A percentile compares a stretch with the other conserved stretches of the same genome.
These are phyloP conservation scores for Alectoris magna DNA, from an alignment of 2,797 vertebrate species.

Conservation along the genomic window DNA sequence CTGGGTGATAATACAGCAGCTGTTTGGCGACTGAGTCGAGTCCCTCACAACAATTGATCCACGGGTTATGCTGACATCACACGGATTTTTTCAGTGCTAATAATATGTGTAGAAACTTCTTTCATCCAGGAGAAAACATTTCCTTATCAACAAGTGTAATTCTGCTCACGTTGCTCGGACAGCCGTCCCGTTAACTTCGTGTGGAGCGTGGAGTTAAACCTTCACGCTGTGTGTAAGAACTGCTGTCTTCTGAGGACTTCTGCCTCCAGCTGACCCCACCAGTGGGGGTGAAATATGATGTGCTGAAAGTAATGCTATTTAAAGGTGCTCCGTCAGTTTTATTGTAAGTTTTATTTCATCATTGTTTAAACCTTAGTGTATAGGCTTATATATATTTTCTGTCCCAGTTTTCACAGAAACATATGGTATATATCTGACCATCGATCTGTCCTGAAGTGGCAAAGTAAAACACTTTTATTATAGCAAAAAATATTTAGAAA, in stretches of 20 bases:
- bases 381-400: slow-evolving; percentile 50
- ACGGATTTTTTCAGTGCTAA: not conserved
- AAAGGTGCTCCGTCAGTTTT: slow-evolving; percentile 13
- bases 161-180: not conserved
- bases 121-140: not conserved
- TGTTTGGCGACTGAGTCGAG: not conserved
- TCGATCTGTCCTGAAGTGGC: slow-evolving; percentile 63
- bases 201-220: not conserved
- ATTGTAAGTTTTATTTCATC: slow-evolving; percentile 53
- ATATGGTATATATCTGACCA: slow-evolving; percentile 55
- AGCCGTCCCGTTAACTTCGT: not conserved
- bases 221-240: not conserved
- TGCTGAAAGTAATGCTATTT: slow-evolving; percentile 1
- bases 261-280: not conserved
- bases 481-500: slow-evolving; percentile 72
- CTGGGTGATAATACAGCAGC: not conserved
- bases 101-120: not conserved
- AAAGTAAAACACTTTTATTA: slow-evolving; percentile 61
- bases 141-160: not conserved
- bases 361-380: slow-evolving; percentile 46
- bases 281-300: not conserved
- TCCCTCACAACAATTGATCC: not conserved
- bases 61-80: not conserved
- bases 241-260: not conserved
- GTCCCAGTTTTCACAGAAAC: slow-evolving; percentile 29